phyloP scores from a whole-genome alignment of 2,888 invertebrate species.

The Cryptocheilus praepositus region DNA sequence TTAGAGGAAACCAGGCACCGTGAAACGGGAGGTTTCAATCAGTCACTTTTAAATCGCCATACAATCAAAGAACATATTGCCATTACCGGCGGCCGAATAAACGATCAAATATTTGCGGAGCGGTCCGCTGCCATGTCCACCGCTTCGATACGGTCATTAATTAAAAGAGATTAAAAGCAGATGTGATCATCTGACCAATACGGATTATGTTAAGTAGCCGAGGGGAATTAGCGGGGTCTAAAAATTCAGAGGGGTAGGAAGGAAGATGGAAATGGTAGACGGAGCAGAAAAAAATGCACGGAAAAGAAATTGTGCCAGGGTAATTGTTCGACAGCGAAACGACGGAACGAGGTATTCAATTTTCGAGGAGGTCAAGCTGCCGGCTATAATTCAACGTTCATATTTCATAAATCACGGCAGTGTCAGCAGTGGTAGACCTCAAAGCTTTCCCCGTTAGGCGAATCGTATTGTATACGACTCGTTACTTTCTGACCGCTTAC shows the following conservation, averaged over 20 bases:
- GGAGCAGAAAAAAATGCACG: conserved; percentile 6
- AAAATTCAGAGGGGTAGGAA: not conserved
- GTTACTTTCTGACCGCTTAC: conserved; percentile 17
- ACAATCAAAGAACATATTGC: not conserved
- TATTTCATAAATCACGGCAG: conserved; percentile 47
- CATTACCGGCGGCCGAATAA: conserved; percentile 39
- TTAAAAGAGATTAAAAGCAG: conserved; percentile 60
- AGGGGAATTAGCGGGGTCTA: not conserved
- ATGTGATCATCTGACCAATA: conserved; percentile 33
- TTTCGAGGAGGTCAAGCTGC: conserved; percentile 27
- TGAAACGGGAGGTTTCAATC: conserved; percentile 16
- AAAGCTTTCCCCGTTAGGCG: conserved; percentile 24
- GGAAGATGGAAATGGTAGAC: conserved; percentile 3
- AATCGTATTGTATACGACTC: not conserved
- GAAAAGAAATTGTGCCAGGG: not conserved
- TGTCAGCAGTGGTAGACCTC: conserved; percentile 23
- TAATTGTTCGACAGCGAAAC: conserved; percentile 8
- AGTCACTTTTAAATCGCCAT: conserved; percentile 36
- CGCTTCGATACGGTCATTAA: conserved; percentile 40
- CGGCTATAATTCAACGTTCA: conserved; percentile 28
- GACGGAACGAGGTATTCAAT: conserved; percentile 3
- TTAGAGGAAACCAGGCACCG: no score
- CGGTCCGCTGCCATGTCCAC: conserved; percentile 16
- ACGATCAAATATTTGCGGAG: conserved; percentile 57
- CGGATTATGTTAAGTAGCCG: conserved; percentile 42